Base-by-base conservation (phyloP, 2,797 vertebrate species). In the Scolopax rusticola region DNA sequence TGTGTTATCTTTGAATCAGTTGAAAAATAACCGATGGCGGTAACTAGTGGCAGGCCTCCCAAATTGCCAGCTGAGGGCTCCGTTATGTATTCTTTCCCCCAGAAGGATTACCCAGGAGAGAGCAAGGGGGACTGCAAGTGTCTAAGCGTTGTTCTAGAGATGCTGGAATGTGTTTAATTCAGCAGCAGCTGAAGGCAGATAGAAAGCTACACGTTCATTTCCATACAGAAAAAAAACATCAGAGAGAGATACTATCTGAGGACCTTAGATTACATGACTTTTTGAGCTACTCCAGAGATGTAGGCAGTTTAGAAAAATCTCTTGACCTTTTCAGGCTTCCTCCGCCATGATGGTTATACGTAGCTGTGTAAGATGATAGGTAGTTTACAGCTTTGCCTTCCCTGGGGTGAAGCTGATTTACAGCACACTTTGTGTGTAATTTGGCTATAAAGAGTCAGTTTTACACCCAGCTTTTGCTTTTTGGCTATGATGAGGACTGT, bases 251-350 rank as follows among this genome's bases (percentile, higher is more conserved):
- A 57, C 61, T 81, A 45, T 56, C 54, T 81, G 81, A 87, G 81
- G 88, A 54, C 20, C 75, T 93, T 4, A 74, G 80, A 87, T 96
- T 83, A 77, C 8, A 8, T 38, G 38, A n/a, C 75, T 90, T 95
- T 80, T 93, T 93, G 88, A 96, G 94, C 68, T 85, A 2, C 81
- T 94, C 86, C 15, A 5, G 91, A 93, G 88, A 50, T 77, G 68
- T 32, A 65, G 88, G 53, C 36, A 80, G 90, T 89, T 97, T 18
- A 94, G 86, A 94, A 93, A 95, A 94, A 97, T 95, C 86, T 97
- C 93, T 95, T 97, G 94, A 96, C 93, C 89, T 96, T 96, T 93
- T 92, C 87, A 68, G 87, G 82, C 85, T 93, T 96, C 88, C 81
- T 95, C 78, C 20, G 0, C 95, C 96, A 92, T 92, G 93, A 90